phyloP scores from a whole-genome alignment of 1,140 invertebrate genomes.

The Drosophila lowei region DNA sequence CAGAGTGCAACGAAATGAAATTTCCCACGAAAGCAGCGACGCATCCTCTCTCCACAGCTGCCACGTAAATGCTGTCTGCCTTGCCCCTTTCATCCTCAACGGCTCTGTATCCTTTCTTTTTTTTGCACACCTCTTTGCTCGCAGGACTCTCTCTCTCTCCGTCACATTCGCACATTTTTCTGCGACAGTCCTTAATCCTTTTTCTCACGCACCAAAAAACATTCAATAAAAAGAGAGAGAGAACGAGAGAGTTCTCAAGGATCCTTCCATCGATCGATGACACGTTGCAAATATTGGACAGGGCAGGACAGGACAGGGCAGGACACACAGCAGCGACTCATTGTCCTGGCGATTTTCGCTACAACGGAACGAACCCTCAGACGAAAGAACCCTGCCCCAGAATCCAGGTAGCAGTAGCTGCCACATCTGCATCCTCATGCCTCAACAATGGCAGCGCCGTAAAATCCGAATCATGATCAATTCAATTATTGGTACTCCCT shows the following conservation, averaged over 20 bases:
- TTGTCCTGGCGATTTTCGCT: constrained; percentile 76
- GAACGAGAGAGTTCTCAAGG: constrained; percentile 58
- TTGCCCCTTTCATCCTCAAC: no score
- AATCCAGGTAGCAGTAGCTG: constrained; percentile 55
- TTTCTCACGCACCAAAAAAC: constrained; percentile 80
- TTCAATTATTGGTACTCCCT: constrained; percentile 68
- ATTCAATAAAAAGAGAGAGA: constrained; percentile 60
- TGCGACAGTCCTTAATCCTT: constrained; percentile 73
- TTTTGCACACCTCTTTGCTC: constrained; percentile 34
- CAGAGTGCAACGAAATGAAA: constrained; percentile 20
- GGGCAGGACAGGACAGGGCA: constrained; percentile 47
- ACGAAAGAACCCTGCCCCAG: constrained; percentile 11
- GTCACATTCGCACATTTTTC: constrained; percentile 14
- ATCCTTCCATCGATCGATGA: constrained; percentile 56
- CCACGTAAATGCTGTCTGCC: no score
- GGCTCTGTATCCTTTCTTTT: not conserved
- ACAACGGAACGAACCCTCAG: constrained; percentile 10
- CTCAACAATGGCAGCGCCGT: constrained; percentile 41
- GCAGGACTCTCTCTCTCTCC: no score
- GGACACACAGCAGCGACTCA: constrained; percentile 58
- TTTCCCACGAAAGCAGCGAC: constrained; percentile 23
- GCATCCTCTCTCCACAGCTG: no score
- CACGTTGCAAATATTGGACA: constrained; percentile 74
- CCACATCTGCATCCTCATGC: constrained; percentile 60
- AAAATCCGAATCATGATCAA: constrained; percentile 79